phyloP scores from a whole-genome alignment of 2,113 vertebrate species.

The Anser brachyrhynchus region DNA sequence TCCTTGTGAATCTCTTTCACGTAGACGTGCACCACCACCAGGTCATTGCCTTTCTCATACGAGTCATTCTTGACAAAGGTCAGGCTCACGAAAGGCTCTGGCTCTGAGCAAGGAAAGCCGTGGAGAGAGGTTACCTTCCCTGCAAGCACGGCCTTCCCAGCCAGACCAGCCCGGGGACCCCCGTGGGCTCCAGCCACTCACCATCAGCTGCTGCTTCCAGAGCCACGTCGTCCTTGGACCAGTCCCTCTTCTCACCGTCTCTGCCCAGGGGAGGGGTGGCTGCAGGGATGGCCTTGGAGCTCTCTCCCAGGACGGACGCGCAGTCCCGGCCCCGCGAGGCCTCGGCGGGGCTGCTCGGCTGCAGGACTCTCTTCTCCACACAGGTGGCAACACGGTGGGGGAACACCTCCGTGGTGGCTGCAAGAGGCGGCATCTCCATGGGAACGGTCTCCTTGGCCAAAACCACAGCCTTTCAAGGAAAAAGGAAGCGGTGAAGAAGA shows the following conservation, averaged over 20 bases:
- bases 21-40: conserved; percentile 96
- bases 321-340: not conserved
- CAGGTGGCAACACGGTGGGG: conserved; percentile 20
- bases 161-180: not conserved
- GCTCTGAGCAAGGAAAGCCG: conserved; percentile 64
- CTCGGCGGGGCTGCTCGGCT: conserved; percentile 28
- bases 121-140: not conserved
- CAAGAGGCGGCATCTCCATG: conserved; percentile 20
- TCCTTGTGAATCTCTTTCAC: conserved; percentile 91
- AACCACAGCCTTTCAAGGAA: conserved; percentile 31
- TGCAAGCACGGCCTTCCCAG: not conserved
- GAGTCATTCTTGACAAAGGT: conserved; percentile 92
- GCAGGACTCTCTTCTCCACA: conserved; percentile 58
- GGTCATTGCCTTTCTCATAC: conserved; percentile 94
- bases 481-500: not conserved
- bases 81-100: conserved; percentile 91
- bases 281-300: conserved; percentile 23
- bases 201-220: conserved; percentile 80
- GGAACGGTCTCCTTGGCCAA: conserved; percentile 30
- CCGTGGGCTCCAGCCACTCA: conserved; percentile 39
- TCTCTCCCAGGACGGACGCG: conserved; percentile 10
- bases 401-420: not conserved
- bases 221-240: conserved; percentile 82
- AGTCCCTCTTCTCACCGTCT: conserved; percentile 80
- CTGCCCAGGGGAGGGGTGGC: conserved; percentile 18